Conservation (phyloP, 2,888 invertebrate species). For the Xestia rhomboidea region DNA sequence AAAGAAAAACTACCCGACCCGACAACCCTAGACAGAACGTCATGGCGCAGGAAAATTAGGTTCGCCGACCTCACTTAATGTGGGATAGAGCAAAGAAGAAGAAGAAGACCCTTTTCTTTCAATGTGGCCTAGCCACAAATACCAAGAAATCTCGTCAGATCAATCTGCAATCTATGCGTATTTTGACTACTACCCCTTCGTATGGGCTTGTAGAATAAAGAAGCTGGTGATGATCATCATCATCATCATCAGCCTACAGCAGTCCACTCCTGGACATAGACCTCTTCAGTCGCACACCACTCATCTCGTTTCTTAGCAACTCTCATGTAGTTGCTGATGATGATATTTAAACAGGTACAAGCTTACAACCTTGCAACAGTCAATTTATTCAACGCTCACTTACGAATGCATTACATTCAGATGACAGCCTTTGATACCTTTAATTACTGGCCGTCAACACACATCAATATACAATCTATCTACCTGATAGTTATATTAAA, state of each 20-base stretch:
- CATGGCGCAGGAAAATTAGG: too few species aligned
- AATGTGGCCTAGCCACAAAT: not conserved
- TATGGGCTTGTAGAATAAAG: not conserved
- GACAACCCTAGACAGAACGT: too few species aligned
- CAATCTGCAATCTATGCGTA: not conserved
- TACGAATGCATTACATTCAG: not conserved
- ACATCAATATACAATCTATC: not conserved
- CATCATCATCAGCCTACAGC: too few species aligned
- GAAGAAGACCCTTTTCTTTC: too few species aligned
- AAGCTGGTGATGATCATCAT: not conserved
- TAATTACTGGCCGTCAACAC: not conserved
- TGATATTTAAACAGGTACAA: not conserved
- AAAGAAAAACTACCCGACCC: too few species aligned
- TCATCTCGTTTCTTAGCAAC: too few species aligned
- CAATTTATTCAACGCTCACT: conserved; percentile 1
- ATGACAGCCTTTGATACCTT: not conserved
- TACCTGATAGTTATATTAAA: not conserved
- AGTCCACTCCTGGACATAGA: too few species aligned
- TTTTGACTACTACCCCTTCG: not conserved
- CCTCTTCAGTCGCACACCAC: too few species aligned
- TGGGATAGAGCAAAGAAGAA: too few species aligned
- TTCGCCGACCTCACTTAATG: too few species aligned
- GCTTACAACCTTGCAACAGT: not conserved
- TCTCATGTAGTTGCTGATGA: not conserved
- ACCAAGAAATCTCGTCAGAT: not conserved